Base-by-base conservation (phyloP, 2,797 vertebrate genomes). In the Astyanax mexicanus region DNA sequence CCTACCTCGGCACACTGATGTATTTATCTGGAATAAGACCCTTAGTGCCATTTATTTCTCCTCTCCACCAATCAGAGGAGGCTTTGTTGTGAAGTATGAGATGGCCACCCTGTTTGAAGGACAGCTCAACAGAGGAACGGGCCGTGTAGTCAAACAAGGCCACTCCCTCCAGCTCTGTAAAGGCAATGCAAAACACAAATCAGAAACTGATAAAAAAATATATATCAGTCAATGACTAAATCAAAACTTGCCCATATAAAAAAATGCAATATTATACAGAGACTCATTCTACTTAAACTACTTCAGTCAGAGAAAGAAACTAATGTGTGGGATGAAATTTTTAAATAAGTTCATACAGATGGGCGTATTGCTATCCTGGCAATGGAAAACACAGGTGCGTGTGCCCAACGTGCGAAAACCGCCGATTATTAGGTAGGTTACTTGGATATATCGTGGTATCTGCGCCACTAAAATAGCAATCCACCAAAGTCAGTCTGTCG, bases 11-110 rank as follows among this genome's bases (percentile, higher is more conserved):
- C 69, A 93, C 51, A 9, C 44, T 84, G 84, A 94, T 91, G 73
- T 92, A 92, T 44, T 90, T 91, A 84, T 90, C 86, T 1, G 92
- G 91, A 6, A 93, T 84, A 27, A 92, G 89, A 0, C 92, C 93
- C n/a, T 79, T 76, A 8, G 38, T 15, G 2, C 89, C 88, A 0
- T 80, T 86, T 0, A 57, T 51, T 60, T 93, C 91, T 6, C 91
- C 93, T 52, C 81, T 84, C 91, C 93, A 92, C 93, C 89, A 91
- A 44, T 95, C 94, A 0, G 83, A 65, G 0, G 90, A 89, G n/a
- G 91, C 83, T 3, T 89, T 90, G 80, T 87, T 85, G 38, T 92
- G 85, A 8, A 94, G 83, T 55, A 86, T 64, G 1, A 92, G 80
- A 8, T 83, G 77, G 0, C 90, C 91, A 0, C 84, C 85, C 0